These are phyloP conservation scores for Tetanocera ferruginea DNA, from an alignment of 2,888 invertebrate genomes.

Conservation along the genomic window DNA sequence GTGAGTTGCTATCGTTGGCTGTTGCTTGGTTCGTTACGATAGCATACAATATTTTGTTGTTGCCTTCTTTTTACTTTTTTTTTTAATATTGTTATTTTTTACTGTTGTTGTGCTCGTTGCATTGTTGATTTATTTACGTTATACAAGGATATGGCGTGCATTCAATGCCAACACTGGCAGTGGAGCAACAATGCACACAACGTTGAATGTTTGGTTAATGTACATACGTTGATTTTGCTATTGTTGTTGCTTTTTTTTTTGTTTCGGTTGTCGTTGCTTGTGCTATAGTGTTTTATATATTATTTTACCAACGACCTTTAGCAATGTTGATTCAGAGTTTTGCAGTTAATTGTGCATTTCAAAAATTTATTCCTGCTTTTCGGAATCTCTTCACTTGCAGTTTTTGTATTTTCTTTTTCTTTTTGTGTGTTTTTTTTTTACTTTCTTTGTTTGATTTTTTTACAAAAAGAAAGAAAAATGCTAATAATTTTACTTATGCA, in stretches of 20 bases:
- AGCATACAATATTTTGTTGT: conserved; percentile 16
- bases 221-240: conserved; percentile 18
- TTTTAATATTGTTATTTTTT: conserved; percentile 43
- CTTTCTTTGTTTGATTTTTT: too few relatives aligned
- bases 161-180: conserved; percentile 52
- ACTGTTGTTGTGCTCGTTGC: conserved; percentile 54
- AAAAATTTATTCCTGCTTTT: not conserved
- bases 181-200: conserved; percentile 44
- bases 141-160: conserved; percentile 55
- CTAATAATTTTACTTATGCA: too few relatives aligned
- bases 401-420: too few relatives aligned
- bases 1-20: conserved; percentile 2
- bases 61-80: conserved; percentile 13
- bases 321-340: not conserved
- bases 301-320: conserved; percentile 6
- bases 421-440: too few relatives aligned
- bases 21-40: conserved; percentile 9
- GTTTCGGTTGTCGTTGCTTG: conserved; percentile 11
- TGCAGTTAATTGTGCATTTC: conserved; percentile 31
- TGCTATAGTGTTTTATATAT: not conserved
- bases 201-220: conserved; percentile 55
- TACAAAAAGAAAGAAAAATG: too few relatives aligned
- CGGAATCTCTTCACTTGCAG: too few relatives aligned
- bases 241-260: conserved; percentile 17
- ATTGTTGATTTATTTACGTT: conserved; percentile 66